Conservation (phyloP, 2,888 invertebrate species). For the Listrodromus nycthemerus region DNA sequence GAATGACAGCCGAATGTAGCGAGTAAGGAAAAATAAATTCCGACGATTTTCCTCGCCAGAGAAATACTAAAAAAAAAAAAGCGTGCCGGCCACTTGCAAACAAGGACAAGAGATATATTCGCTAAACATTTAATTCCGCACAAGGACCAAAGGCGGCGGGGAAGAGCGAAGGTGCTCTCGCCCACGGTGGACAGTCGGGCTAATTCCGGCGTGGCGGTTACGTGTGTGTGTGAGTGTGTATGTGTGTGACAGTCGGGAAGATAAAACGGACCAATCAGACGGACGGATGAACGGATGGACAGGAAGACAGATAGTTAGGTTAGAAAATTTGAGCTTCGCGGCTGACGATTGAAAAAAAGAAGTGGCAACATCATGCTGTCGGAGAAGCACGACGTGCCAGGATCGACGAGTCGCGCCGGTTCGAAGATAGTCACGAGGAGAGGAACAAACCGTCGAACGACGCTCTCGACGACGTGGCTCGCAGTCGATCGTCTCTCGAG, state of each 20-base stretch:
- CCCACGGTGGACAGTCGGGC: slow-evolving; percentile 56
- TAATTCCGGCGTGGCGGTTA: slow-evolving; percentile 62
- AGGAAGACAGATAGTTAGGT: slow-evolving; percentile 19
- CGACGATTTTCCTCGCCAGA: not conserved
- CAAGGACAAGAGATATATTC: not conserved
- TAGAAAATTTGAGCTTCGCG: slow-evolving; percentile 40
- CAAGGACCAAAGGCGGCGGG: slow-evolving; percentile 14
- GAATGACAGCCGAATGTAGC: not conserved
- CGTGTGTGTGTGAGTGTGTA: slow-evolving; percentile 47
- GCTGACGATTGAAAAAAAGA: slow-evolving; percentile 11
- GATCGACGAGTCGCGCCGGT: slow-evolving; percentile 42
- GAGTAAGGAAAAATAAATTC: not conserved
- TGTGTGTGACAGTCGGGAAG: slow-evolving; percentile 45
- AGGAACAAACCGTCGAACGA: slow-evolving; percentile 3
- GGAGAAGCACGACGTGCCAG: slow-evolving; percentile 40
- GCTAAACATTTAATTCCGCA: not conserved
- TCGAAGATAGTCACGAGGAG: slow-evolving; percentile 5
- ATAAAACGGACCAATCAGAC: not conserved
- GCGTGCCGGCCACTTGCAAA: not conserved
- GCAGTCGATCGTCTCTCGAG: slow-evolving; percentile 22
- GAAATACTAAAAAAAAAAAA: not conserved
- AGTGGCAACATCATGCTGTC: slow-evolving; percentile 46
- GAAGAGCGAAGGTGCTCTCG: slow-evolving; percentile 15
- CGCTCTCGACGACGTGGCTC: slow-evolving; percentile 14
- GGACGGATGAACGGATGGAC: not conserved